These are phyloP conservation scores for Acanthosepion lycidas DNA, from an alignment of 2,888 invertebrate species.

Conservation along the genomic window DNA sequence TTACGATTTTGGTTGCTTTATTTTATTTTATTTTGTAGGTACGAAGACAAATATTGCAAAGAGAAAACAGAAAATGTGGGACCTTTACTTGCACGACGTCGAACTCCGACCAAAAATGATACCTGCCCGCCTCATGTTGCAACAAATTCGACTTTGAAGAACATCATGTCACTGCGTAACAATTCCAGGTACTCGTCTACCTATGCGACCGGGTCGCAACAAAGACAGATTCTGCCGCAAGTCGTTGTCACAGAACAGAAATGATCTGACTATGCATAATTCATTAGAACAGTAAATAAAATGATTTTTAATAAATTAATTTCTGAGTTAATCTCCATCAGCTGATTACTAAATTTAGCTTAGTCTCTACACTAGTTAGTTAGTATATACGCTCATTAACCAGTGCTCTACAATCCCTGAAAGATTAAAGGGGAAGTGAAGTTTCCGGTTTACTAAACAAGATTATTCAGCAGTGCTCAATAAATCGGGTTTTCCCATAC, in stretches of 20 bases:
- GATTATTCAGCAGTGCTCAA: too few relatives aligned
- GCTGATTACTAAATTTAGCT: not conserved
- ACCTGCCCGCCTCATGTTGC: not conserved
- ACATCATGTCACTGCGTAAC: not conserved
- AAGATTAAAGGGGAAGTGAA: too few relatives aligned
- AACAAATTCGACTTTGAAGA: not conserved
- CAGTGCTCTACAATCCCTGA: too few relatives aligned
- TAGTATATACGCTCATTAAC: too few relatives aligned
- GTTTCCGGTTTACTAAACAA: too few relatives aligned
- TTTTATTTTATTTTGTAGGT: not conserved
- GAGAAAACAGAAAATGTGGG: not conserved
- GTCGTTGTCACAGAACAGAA: not conserved
- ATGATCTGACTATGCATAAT: not conserved
- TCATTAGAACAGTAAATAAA: not conserved
- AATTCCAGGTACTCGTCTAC: not conserved
- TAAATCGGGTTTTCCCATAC: too few relatives aligned
- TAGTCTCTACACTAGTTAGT: too few relatives aligned
- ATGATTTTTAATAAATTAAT: not conserved
- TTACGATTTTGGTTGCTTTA: not conserved
- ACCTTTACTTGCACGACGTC: not conserved
- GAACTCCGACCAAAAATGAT: not conserved
- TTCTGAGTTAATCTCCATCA: not conserved
- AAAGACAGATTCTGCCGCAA: not conserved
- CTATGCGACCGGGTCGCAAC: not conserved
- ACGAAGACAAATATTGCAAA: not conserved